phyloP scores from a whole-genome alignment of 2,888 invertebrate species.

The Himalopsyche tibetana region DNA sequence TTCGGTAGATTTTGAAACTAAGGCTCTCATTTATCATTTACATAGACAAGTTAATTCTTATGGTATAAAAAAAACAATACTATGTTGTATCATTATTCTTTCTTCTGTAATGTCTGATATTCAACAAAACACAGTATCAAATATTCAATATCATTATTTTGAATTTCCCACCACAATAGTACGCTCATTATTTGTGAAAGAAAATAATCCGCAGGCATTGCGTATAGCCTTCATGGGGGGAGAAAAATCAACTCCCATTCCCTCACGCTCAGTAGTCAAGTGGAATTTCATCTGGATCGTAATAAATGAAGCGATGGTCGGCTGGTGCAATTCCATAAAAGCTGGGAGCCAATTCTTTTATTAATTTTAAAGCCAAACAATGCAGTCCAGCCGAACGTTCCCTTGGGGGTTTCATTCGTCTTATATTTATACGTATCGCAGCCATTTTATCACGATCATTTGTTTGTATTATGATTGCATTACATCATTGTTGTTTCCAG shows the following conservation, averaged over 20 bases:
- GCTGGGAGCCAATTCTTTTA: neutral
- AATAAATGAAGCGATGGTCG: neutral
- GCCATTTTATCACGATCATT: no score
- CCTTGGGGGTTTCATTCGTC: neutral
- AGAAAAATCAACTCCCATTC: neutral
- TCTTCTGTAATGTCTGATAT: no score
- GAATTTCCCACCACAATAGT: neutral
- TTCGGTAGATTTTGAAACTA: no score
- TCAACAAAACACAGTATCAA: no score
- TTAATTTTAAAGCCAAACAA: constrained; percentile 18
- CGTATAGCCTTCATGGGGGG: neutral
- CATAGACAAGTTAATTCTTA: no score
- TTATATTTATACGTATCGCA: neutral
- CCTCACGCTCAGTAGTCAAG: neutral
- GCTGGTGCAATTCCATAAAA: neutral
- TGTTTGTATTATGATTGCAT: no score
- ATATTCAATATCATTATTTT: no score
- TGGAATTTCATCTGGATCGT: constrained; percentile 18
- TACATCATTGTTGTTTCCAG: no score
- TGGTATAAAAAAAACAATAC: no score
- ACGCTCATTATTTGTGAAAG: neutral
- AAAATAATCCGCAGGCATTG: neutral
- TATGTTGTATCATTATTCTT: no score
- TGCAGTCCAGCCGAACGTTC: neutral
- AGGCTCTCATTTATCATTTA: no score